Evolutionary conservation across 1,140 invertebrate species (phyloP).

Genomic region (Magallana gigas): DNA sequence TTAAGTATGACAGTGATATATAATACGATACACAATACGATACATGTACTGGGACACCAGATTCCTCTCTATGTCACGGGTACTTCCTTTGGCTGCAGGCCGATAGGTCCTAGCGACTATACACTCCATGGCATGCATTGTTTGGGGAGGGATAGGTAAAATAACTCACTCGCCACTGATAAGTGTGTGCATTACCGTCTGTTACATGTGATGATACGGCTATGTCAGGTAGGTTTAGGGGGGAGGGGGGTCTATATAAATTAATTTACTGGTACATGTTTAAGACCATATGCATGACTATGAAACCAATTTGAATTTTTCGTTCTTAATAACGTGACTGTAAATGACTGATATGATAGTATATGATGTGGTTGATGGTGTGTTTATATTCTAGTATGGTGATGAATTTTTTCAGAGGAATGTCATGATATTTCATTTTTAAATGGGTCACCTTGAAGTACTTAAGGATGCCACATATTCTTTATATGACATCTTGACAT

Average conservation of each 20-base stretch:
- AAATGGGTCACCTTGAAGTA: neutral
- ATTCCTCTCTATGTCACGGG: neutral
- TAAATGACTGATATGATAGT: no score
- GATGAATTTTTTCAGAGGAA: no score
- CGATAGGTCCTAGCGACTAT: neutral
- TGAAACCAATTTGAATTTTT: no score
- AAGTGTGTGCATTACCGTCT: slow-evolving; percentile 10
- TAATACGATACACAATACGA: neutral
- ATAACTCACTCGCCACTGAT: neutral
- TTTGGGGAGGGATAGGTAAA: slow-evolving; percentile 8
- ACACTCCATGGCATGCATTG: slow-evolving; percentile 5
- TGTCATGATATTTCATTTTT: neutral
- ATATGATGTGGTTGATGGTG: no score
- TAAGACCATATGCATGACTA: no score
- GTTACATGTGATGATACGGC: neutral
- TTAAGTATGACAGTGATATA: slow-evolving; percentile 26
- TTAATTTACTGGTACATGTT: no score
- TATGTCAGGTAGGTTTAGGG: neutral
- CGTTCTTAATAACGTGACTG: no score
- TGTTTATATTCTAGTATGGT: no score
- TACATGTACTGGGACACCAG: neutral
- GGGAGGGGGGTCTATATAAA: no score
- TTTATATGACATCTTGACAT: neutral
- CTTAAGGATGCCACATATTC: neutral
- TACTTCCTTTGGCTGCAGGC: no score